Evolutionary conservation across 2,113 vertebrate species (phyloP), one percentile per base, ranked within the genome.

Genomic region (Cichladusa arquata): DNA sequence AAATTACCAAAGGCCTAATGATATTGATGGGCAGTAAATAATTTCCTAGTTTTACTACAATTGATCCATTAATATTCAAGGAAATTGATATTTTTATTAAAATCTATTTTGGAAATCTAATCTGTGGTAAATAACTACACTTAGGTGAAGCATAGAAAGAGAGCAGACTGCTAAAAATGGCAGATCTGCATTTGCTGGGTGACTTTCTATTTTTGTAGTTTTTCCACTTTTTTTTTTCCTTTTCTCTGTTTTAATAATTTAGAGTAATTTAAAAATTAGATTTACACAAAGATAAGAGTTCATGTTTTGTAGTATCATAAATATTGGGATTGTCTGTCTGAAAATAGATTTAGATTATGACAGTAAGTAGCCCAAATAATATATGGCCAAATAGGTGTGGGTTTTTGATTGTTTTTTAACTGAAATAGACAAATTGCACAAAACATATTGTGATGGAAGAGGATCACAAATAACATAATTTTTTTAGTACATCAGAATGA

Each of bases 111-210:
- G 50, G 84, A 94, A 91, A 50, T 81, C 64, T 86, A 22, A 56
- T 56, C 11, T 91, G 26, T 67, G 60, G 81, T 48, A 84, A 92
- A 16, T 93, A 97, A 96, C 93, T 94, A 96, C 95, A 96, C 89
- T 96, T 97, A 73, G 94, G 85, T 97, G 96, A 97, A 95, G 91
- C 94, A 95, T 1, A 91, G 62, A 65, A 66, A 58, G 61, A 87
- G 50, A 92, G 70, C 58, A 95, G 88, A 92, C 61, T 66, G 78
- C 61, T 85, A 72, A 84, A 87, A 95, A 80, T 48, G 33, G 78
- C 56, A 94, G 89, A 45, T 95, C 89, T 88, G 53, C 57, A 65
- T 69, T 91, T 76, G 33, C 16, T 18, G 34, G 6, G 14, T 74
- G 29, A 79, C 26, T 24, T 71, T 76, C 34, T 67, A 19, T 29